A percentile compares a stretch with the other conserved stretches of the same genome.
phyloP scores from a whole-genome alignment of 2,113 vertebrate genomes.

The Stomatorhinus ivindoensis region DNA sequence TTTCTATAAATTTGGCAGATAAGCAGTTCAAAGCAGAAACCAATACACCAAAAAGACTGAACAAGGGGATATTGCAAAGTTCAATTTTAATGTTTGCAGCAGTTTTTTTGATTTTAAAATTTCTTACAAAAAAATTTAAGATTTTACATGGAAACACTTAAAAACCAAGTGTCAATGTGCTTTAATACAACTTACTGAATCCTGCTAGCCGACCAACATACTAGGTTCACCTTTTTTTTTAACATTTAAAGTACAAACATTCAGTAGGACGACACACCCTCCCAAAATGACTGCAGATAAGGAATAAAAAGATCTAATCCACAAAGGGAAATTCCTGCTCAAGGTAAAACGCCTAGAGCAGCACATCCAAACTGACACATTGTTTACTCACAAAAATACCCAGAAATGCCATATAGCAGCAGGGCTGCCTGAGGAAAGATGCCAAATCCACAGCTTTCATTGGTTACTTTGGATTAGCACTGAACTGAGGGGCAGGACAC shows the following conservation, averaged over 20 bases:
- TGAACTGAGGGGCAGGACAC: background rate
- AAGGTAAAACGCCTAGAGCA: background rate
- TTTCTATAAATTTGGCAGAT: background rate
- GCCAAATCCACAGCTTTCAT: background rate
- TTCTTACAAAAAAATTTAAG: background rate
- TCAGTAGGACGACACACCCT: background rate
- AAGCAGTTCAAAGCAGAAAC: background rate
- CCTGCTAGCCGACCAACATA: background rate
- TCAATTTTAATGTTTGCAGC: slow-evolving; percentile 19
- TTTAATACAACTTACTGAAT: slow-evolving; percentile 14
- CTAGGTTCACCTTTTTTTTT: background rate
- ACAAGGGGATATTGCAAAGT: background rate
- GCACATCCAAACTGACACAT: background rate
- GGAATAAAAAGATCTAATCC: background rate
- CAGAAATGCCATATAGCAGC: background rate
- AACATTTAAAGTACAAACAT: slow-evolving; percentile 31
- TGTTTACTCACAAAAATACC: background rate
- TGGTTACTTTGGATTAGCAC: background rate
- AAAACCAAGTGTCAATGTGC: slow-evolving; percentile 24
- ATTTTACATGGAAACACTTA: slow-evolving; percentile 16
- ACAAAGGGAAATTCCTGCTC: background rate
- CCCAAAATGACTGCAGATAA: background rate
- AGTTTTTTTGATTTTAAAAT: slow-evolving; percentile 22
- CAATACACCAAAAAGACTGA: background rate
- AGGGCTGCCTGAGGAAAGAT: too few species aligned